A percentile compares a stretch with the other conserved stretches of the same genome.
phyloP scores from a whole-genome alignment of 2,113 vertebrate species.

The Indri indri region DNA sequence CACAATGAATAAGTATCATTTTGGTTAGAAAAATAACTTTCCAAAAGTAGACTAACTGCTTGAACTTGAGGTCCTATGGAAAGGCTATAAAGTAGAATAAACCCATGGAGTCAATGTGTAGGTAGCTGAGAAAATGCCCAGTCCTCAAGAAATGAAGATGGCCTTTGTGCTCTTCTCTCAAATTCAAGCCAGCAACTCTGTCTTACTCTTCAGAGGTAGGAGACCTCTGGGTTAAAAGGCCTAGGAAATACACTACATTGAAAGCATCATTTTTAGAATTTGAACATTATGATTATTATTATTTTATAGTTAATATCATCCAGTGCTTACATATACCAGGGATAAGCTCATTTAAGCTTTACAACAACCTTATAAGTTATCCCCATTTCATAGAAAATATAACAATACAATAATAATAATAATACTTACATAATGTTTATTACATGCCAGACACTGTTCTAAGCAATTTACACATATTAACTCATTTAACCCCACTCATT shows the following conservation, averaged over 20 bases:
- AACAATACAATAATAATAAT: not conserved
- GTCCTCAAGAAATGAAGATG: not conserved
- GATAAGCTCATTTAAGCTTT: not conserved
- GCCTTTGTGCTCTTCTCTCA: not conserved
- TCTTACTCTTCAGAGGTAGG: not conserved
- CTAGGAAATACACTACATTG: not conserved
- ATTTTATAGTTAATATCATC: not conserved
- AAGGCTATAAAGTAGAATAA: not conserved
- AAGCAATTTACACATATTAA: not conserved
- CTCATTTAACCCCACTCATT: not conserved
- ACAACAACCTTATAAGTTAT: not conserved
- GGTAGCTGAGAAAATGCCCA: not conserved
- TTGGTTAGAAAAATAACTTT: constrained; percentile 53
- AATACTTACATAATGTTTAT: not conserved
- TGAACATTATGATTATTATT: not conserved
- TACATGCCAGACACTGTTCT: not conserved
- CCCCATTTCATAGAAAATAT: not conserved
- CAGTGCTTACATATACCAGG: not conserved
- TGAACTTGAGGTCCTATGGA: not conserved
- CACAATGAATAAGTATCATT: not conserved
- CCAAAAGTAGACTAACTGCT: not conserved
- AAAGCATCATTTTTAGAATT: not conserved
- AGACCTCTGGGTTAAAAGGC: not conserved
- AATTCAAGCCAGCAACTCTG: not conserved
- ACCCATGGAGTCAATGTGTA: not conserved